Evolutionary conservation across 2,888 invertebrate species (phyloP), one percentile per base, ranked within the genome.

Genomic region (Chromoteleia sp.): DNA sequence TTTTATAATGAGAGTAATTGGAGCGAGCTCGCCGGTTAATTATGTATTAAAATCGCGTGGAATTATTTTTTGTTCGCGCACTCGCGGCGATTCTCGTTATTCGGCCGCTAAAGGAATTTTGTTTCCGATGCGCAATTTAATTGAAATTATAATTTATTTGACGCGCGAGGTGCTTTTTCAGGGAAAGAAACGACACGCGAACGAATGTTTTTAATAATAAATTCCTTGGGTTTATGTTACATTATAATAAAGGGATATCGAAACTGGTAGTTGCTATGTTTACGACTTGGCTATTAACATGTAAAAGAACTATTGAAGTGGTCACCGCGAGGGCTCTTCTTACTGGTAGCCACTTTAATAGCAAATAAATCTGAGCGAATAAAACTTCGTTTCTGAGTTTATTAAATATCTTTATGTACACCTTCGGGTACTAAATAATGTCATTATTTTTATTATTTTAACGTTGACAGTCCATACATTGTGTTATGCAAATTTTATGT

Each of bases 331-430:
- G 25, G 21, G 7, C 39, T 21, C 41, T 50, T 59, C 52, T 48
- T 36, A 52, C 61, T 50, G 33, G 61, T 63, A 73, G 73, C 73
- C 33, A 45, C 8, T 73, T 63, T 73, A 63, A 54, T 73, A 45
- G 61, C 61, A 63, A 73, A 73, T 73, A 73, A 73, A 73, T 73
- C 73, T 54, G 33, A 17, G 5, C 3, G 52, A 63, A 73, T 73
- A 63, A 63, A 73, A 61, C 52, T 12, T 12, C 19, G 12, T 54
- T 43, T 43, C 61, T n/a, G 43, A 63, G 61, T 73, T 73, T 63
- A 73, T 73, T 73, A 61, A 61, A 71, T 71, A 71, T 61, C 59
- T 71, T 71, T 71, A 61, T 41, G 52, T 61, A 52, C 71, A 61
- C 30, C 50, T 50, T 19, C 41, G 14, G 41, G 10, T n/a, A 71